Base-by-base conservation (phyloP, 2,113 vertebrate genomes). In the Trogon melanurus region DNA sequence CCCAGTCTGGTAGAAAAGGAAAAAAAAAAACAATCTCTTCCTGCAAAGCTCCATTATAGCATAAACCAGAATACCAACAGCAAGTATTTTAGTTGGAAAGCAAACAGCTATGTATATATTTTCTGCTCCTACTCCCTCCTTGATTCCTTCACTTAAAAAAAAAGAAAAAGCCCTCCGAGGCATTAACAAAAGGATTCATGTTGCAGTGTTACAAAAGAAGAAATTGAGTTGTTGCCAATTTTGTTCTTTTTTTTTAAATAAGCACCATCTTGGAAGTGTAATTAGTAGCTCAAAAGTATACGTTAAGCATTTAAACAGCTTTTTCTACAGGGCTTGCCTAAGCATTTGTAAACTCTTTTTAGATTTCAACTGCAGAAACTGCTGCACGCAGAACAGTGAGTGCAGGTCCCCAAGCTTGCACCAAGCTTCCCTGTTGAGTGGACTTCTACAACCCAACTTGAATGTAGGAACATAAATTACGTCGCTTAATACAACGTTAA, bases 241-340 rank as follows among this genome's bases (percentile, higher is more conserved):
- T 85, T 41, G 41, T 62, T 75, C 69, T 81, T 82, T 78, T 88
- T 57, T 74, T 89, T 89, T 17, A 76, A 93, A 74, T 41, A 86
- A 90, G 67, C 86, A 75, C 90, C 89, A 92, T 88, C 80, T 93
- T 92, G 64, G 64, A 95, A 91, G 88, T 57, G 65, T 79, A 96
- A 95, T 95, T 95, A 95, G 87, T 71, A 85, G 45, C 89, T 88
- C 80, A 72, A 72, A 95, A 92, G 75, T 56, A 94, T 75, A 95
- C 0, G 17, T 70, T 83, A 92, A 83, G 74, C 79, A 95, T 95
- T 94, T 95, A 78, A 96, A 90, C 60, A 71, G 90, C 61, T 92
- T 94, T 79, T 92, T 93, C 88, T 84, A 86, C 53, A n/a, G 75
- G 79, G 67, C 61, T 69, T 92, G 89, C 65, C 82, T 72, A 57